Base-by-base conservation (phyloP, 2,113 vertebrate species). In the Leucoraja erinaceus region DNA sequence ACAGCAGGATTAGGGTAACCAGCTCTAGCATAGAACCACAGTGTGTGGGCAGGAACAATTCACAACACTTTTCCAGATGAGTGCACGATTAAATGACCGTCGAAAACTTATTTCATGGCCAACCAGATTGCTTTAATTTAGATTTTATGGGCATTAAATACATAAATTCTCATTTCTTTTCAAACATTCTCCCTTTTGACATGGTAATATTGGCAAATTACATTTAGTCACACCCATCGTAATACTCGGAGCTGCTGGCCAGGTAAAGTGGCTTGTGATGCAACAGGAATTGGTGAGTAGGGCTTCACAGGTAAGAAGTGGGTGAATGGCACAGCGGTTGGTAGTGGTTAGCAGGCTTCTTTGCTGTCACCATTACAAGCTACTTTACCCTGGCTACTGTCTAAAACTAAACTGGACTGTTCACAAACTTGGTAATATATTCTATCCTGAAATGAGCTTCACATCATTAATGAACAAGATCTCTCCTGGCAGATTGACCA, bases 11-110 rank as follows among this genome's bases (percentile, higher is more conserved):
- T 61, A 88, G 54, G 28, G 83, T 31, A 84, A 14, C 81, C n/a
- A 25, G 54, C 54, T 84, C 81, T 83, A 54, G 56, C 16, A 83
- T 10, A 9, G 78, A 81, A 54, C 74, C 38, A 83, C 20, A 56
- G 79, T 12, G 76, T 11, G 54, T 22, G n/a, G 59, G 83, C 83
- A 88, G 9, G 28, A 63, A 88, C 83, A 63, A 11, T 61, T 88
- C 28, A 84, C 25, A 63, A 63, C 25, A n/a, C 56, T 63, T 88
- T 88, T 88, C 83, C 83, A 88, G 83, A 28, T 88, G 56, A 86
- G 28, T 22, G 28, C 83, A 28, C 28, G 28, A n/a, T 61, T 61
- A 59, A 59, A 59, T n/a, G 59, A 63, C 25, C 18, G 63, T 88
- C 83, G 25, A 54, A 84, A 59, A 22, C 25, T 61, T 84, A 88